Conservation (phyloP, 2,113 vertebrate species). For the Phainopepla nitens region DNA sequence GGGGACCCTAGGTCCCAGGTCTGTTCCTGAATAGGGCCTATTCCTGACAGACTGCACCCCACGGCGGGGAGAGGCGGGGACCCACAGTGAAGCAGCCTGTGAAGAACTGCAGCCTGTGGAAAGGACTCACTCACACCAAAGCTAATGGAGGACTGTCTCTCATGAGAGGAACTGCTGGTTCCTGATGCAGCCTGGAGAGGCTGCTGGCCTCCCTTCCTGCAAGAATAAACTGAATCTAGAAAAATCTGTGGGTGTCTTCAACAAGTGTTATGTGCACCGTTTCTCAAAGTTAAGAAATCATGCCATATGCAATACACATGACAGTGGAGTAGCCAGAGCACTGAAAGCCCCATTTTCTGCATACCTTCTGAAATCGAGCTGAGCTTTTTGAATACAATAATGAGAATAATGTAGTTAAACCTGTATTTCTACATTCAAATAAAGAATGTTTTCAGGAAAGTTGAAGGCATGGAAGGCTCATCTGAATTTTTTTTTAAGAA, state of each 20-base stretch:
- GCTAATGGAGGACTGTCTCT: neutral
- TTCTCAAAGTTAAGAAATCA: neutral
- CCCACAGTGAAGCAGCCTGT: fast-evolving
- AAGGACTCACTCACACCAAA: fast-evolving
- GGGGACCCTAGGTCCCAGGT: too few relatives aligned
- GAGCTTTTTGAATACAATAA: neutral
- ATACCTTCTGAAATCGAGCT: neutral
- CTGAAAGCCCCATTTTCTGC: neutral
- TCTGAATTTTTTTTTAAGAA: neutral
- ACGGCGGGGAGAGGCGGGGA: fast-evolving
- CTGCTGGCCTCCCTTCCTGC: neutral
- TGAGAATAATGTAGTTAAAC: neutral
- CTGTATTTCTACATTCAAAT: neutral
- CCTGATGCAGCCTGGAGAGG: neutral
- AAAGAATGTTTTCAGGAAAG: neutral
- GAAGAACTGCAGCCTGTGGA: neutral
- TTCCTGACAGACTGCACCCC: neutral
- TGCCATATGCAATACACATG: neutral
- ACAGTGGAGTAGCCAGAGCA: neutral
- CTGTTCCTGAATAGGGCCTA: too few relatives aligned
- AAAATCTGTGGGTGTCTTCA: neutral
- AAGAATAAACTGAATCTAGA: neutral
- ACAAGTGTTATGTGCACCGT: fast-evolving
- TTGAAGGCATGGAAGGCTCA: neutral
- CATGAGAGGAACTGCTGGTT: neutral